Evolutionary conservation across 35 echinoderm and acorn worm genomes (phyloP).

Genomic region (Heliocidaris erythrogramma): DNA sequence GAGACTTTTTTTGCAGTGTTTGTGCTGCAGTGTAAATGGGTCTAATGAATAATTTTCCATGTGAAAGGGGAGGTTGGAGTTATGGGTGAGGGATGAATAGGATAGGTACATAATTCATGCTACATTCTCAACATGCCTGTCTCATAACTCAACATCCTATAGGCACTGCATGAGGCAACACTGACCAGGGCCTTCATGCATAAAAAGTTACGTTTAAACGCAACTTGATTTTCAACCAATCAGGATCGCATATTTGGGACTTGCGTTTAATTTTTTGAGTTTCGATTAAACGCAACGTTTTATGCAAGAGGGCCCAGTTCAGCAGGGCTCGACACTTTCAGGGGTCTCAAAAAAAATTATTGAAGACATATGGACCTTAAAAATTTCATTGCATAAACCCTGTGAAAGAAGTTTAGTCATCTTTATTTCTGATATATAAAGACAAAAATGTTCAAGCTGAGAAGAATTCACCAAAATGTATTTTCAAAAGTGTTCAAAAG

Average conservation of each 20-base stretch:
- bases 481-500: too few species aligned
- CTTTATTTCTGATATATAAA: too few species aligned
- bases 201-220: too few species aligned
- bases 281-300: too few species aligned
- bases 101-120: constrained; percentile 10
- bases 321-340: background rate
- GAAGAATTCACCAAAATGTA: too few species aligned
- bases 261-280: too few species aligned
- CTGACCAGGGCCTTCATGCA: background rate
- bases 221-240: too few species aligned
- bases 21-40: background rate
- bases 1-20: too few species aligned
- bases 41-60: background rate
- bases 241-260: too few species aligned
- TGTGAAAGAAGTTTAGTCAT: too few species aligned
- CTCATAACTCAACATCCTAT: constrained; percentile 10
- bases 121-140: background rate
- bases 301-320: background rate
- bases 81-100: background rate
- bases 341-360: background rate
- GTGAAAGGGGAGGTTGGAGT: background rate
- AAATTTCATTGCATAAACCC: too few species aligned
- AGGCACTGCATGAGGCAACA: background rate
- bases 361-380: background rate
- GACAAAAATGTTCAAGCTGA: too few species aligned